Percentiles rank a stretch among this genome's conserved stretches.
Conservation (phyloP, 2,888 invertebrate genomes). For the Hypomecis atomaria region DNA sequence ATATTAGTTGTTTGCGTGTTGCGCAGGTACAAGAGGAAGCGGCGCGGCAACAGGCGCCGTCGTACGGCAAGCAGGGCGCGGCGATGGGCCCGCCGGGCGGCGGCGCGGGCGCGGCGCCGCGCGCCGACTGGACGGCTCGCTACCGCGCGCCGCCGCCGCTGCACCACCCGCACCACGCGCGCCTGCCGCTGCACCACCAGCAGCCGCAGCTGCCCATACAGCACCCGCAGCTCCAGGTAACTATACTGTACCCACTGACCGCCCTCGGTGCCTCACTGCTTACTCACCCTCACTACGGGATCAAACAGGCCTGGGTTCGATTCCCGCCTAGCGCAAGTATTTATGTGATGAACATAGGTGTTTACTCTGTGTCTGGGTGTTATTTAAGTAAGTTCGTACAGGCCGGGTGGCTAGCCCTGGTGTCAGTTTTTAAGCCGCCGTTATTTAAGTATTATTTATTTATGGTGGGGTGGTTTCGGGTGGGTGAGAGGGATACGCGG, state of each 20-base stretch:
- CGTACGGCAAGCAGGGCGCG: slow-evolving; percentile 90
- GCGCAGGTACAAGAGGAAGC: slow-evolving; percentile 94
- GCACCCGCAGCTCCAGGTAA: slow-evolving; percentile 48
- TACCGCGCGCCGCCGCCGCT: slow-evolving; percentile 90
- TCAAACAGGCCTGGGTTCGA: background rate
- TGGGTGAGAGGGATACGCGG: too few species aligned
- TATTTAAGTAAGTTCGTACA: too few species aligned
- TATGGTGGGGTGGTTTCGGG: too few species aligned
- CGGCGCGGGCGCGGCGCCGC: slow-evolving; percentile 56
- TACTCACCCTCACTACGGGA: too few species aligned
- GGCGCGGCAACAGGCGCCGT: slow-evolving; percentile 94
- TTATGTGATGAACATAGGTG: too few species aligned
- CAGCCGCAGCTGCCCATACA: slow-evolving; percentile 42
- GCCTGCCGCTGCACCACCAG: slow-evolving; percentile 67
- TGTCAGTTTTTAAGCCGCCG: too few species aligned
- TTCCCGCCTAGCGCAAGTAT: too few species aligned
- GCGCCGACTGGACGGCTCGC: slow-evolving; percentile 86
- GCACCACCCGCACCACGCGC: slow-evolving; percentile 62
- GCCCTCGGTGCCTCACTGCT: too few species aligned
- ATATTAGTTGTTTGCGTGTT: background rate
- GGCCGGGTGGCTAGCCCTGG: too few species aligned
- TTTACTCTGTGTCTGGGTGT: too few species aligned
- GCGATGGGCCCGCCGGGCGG: slow-evolving; percentile 73
- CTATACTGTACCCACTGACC: background rate
- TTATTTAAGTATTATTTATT: too few species aligned